Evolutionary conservation across 2,113 vertebrate species (phyloP).

Genomic region (Eulacestoma nigropectus): DNA sequence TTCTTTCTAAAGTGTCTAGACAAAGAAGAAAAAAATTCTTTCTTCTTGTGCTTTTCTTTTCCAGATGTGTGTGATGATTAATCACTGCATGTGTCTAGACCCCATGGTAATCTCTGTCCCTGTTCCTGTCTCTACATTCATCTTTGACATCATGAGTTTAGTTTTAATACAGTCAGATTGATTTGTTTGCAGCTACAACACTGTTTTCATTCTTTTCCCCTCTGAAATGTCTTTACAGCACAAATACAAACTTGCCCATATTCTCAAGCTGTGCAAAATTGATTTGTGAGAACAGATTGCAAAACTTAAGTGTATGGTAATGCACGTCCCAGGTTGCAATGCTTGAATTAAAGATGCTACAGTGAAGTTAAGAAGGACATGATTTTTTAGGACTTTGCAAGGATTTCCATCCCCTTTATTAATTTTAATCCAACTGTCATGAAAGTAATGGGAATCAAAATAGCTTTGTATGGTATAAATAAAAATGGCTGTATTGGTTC

Average conservation of each 20-base stretch:
- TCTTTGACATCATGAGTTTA: constrained; percentile 53
- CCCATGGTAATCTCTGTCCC: constrained; percentile 55
- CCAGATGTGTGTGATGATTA: constrained; percentile 37
- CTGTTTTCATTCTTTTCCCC: constrained; percentile 33
- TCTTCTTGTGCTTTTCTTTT: constrained; percentile 3
- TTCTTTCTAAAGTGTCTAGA: constrained; percentile 17
- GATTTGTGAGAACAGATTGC: constrained; percentile 45
- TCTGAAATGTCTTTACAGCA: constrained; percentile 7
- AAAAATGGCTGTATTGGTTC: background rate
- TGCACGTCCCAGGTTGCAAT: background rate
- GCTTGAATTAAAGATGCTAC: background rate
- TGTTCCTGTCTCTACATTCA: constrained; percentile 50
- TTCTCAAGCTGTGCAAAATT: constrained; percentile 42
- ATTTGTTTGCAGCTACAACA: constrained; percentile 47
- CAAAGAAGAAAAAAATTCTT: constrained; percentile 1
- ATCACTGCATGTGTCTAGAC: constrained; percentile 52
- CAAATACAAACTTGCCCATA: constrained; percentile 36
- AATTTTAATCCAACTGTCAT: background rate
- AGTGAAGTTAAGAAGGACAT: background rate
- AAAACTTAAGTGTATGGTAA: constrained; percentile 34
- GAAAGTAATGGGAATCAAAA: background rate
- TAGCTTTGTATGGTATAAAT: background rate
- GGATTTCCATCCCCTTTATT: background rate
- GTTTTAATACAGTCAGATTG: constrained; percentile 49
- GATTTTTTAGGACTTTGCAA: background rate